Evolutionary conservation across 1,140 invertebrate genomes (phyloP), one percentile per base, ranked within the genome.

Genomic region (Marisa cornuarietis): DNA sequence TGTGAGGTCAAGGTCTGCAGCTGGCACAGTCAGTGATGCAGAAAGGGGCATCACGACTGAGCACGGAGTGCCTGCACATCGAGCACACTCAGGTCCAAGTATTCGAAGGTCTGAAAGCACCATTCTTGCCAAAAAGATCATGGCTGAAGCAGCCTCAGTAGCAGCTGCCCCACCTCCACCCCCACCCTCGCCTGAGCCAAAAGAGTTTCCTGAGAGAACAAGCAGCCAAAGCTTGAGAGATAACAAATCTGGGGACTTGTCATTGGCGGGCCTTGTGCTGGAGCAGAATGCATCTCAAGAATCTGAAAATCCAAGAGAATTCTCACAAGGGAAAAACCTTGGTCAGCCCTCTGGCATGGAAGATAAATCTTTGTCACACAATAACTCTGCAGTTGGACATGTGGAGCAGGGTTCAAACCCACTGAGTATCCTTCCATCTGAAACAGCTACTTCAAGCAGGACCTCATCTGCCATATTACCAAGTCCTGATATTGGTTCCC

Each of bases 81-180:
- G 79, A 16, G 69, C 63, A 10, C 80, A 75, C 65, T 82, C 83
- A 14, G 83, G 83, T 63, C 54, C 75, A 0, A 62, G 61, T n/a
- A 85, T 81, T 74, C 69, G 77, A 26, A 73, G 80, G 22, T 86
- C 85, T 8, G 80, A 77, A 18, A 31, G 58, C 54, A 82, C 26
- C 62, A 71, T 49, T 49, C 22, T 74, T 31, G 80, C 74, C 18
- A 65, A 74, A 20, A 65, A 52, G 26, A 72, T 81, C 49, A 42
- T 79, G 76, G 80, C 78, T 61, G 78, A 79, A 63, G 65, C 63
- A 8, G 49, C 9, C 18, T 81, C 65, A 26, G 61, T 65, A 77
- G 80, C 71, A 16, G 82, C 83, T 58, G 87, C 87, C 1, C 87
- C 87, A 14, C 86, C 87, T 8, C 87, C 87, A 42, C 87, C 87